Evolutionary conservation across 2,113 vertebrate species (phyloP), one percentile per base, ranked within the genome.

Genomic region (Rhea pennata): DNA sequence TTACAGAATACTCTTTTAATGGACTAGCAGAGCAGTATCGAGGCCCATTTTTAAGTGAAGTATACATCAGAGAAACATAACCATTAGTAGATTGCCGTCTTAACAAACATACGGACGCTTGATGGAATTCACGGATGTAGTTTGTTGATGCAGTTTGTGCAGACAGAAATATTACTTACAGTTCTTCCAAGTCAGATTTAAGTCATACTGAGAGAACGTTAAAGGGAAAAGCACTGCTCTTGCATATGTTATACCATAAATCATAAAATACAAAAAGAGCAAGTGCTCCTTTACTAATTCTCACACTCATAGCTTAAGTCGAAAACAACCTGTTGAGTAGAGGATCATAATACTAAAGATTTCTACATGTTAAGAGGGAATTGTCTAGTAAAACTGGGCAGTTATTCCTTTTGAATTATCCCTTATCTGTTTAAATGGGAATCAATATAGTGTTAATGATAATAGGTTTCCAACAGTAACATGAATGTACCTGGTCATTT

Each of bases 401-500:
- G 88, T 95, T 92, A 70, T 51, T 42, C 82, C 65, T 87, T 77
- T 88, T 78, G 77, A 61, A 92, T 84, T 36, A 36, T 36, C 36
- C 36, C 36, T 23, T 50, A 73, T 80, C 75, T 94, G 92, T 95
- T 72, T 88, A 92, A 93, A 86, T 67, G 91, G 91, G 88, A 94
- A 88, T 92, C 82, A 33, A 67, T 95, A 78, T 50, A 69, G 40
- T 91, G 79, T 96, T 95, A 91, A 91, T 91, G 87, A 82, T 91
- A 95, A 93, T 83, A 80, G 69, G 67, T 85, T 96, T 95, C 75
- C 54, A 91, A 62, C 40, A 67, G 54, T 15, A 79, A 54, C 59
- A 64, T 83, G 78, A 91, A 80, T 21, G 64, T 94, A 94, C 84
- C 92, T 89, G 92, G 62, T 95, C 87, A 95, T 94, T 95, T 93